These are phyloP conservation scores for Acleris cristana DNA, from an alignment of 2,888 invertebrate genomes.

Conservation along the genomic window DNA sequence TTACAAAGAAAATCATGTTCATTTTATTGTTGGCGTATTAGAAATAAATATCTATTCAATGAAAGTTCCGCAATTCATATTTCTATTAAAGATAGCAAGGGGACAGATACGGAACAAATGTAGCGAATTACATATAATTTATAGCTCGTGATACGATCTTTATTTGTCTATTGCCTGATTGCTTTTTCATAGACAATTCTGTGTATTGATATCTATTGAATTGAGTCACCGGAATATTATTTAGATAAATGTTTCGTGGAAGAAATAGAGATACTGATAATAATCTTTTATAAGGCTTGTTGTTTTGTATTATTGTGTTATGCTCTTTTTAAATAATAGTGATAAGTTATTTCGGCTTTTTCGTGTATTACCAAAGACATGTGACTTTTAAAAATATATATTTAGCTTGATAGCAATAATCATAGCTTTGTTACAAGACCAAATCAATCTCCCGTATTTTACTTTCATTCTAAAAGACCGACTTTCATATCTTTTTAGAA, in stretches of 20 bases:
- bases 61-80: conserved; percentile 68
- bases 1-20: too few species aligned
- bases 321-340: not conserved
- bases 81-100: conserved; percentile 71
- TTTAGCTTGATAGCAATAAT: too few species aligned
- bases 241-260: conserved; percentile 10
- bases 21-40: too few species aligned
- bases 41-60: conserved; percentile 63
- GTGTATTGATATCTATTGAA: conserved; percentile 41
- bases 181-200: conserved; percentile 49
- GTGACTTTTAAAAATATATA: too few species aligned
- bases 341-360: too few species aligned
- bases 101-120: conserved; percentile 52
- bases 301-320: not conserved
- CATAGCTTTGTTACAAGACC: too few species aligned
- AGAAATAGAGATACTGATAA: not conserved
- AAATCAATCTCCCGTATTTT: too few species aligned
- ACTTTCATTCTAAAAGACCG: too few species aligned
- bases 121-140: conserved; percentile 65
- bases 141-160: conserved; percentile 70
- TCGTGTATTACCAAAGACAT: too few species aligned
- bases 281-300: too few species aligned
- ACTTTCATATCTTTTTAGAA: too few species aligned
- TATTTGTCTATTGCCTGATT: conserved; percentile 62
- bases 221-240: conserved; percentile 28